Evolutionary conservation across 2,113 vertebrate genomes (phyloP).

Genomic region (Caretta caretta): DNA sequence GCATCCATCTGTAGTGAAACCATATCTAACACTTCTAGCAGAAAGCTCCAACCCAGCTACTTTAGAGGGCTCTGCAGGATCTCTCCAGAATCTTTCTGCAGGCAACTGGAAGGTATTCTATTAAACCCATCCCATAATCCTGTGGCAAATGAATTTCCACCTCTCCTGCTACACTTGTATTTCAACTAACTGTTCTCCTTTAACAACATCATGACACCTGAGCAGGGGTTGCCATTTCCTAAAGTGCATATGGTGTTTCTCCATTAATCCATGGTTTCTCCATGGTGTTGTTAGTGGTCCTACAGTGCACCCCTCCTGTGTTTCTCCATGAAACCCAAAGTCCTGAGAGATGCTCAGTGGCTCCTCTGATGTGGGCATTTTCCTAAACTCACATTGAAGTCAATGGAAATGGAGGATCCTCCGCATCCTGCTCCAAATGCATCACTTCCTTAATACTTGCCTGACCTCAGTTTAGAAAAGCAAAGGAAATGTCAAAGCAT

Average conservation of each 20-base stretch:
- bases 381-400: neutral
- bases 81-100: constrained; percentile 97
- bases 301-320: neutral
- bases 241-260: fast-evolving
- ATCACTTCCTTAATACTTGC: neutral
- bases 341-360: neutral
- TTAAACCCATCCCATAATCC: neutral
- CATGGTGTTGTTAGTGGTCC: neutral
- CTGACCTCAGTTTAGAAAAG: neutral
- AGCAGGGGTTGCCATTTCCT: neutral
- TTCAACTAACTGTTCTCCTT: neutral
- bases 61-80: constrained; percentile 95
- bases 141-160: neutral
- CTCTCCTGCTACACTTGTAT: fast-evolving
- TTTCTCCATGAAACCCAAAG: neutral
- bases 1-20: constrained; percentile 97
- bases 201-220: neutral
- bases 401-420: neutral
- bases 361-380: neutral
- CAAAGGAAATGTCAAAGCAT: neutral
- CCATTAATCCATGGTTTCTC: too few species aligned
- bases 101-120: constrained; percentile 97
- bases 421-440: neutral
- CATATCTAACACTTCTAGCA: constrained; percentile 94
- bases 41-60: constrained; percentile 98